Base-by-base conservation (phyloP, 2,113 vertebrate genomes). In the Heterochromis multidens region DNA sequence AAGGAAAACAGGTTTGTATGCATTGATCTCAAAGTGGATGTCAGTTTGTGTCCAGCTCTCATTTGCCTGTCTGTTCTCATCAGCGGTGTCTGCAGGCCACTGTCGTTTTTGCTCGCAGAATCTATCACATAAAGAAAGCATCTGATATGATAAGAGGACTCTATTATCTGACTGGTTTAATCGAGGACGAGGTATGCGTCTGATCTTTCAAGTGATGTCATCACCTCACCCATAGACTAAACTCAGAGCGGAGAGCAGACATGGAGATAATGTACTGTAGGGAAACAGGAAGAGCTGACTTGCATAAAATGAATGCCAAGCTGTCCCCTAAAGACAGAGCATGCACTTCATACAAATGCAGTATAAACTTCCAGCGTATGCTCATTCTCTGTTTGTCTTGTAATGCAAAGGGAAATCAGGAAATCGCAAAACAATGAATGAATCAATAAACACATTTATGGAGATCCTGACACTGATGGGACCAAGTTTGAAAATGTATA, bases 231-330 rank as follows among this genome's bases (percentile, higher is more conserved):
- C 72, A 5, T 35, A 40, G 88, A 74, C 72, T 63, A 4, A 83
- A 83, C 58, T 79, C 67, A 74, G 67, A 74, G 70, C 4, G 46
- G 46, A 74, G 76, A 8, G 23, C 83, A 65, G 59, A 37, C 56
- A 16, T 62, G 70, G 57, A 83, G 80, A 52, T 88, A 16, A 89
- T 79, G 14, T 46, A 79, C 62, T 72, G 80, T 33, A 25, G 72
- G 23, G 85, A 82, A 87, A 87, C 78, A 31, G 59, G 83, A 94
- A 83, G 67, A 56, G 83, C 89, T 93, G 92, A 91, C 67, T 88
- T 82, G 83, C 77, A 82, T 79, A 83, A 80, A 90, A 52, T 59
- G 79, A 74, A 89, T 72, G 79, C 79, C 83, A 84, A 81, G 80
- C 80, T 86, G 82, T 84, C 87, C 83, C 58, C 83, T 37, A 63